These are phyloP conservation scores for Diabrotica balteata DNA, from an alignment of 2,888 invertebrate genomes.

Conservation along the genomic window DNA sequence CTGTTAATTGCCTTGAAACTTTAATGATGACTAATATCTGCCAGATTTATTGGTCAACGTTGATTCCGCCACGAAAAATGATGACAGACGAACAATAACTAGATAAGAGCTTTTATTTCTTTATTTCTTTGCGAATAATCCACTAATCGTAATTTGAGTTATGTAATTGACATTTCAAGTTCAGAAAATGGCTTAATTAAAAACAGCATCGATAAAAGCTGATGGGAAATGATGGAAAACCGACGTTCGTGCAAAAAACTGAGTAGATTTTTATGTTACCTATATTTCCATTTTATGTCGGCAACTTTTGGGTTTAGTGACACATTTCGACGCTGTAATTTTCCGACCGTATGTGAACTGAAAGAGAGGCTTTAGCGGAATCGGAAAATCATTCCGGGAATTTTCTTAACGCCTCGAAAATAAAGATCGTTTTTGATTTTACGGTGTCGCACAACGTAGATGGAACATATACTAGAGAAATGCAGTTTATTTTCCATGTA, in stretches of 20 bases:
- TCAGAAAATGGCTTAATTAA: slow-evolving; percentile 1
- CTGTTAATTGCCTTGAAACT: slow-evolving; percentile 18
- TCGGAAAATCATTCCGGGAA: slow-evolving; percentile 22
- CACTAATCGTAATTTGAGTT: too few relatives aligned
- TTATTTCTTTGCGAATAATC: too few relatives aligned
- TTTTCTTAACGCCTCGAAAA: neutral
- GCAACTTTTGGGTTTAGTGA: slow-evolving; percentile 26
- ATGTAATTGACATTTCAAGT: too few relatives aligned
- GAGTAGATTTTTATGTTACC: slow-evolving; percentile 33
- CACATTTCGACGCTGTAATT: slow-evolving; percentile 31
- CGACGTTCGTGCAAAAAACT: slow-evolving; percentile 19
- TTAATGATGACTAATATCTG: slow-evolving; percentile 13
- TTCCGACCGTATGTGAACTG: slow-evolving; percentile 32
- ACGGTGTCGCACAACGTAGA: too few relatives aligned
- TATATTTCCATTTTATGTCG: slow-evolving; percentile 31
- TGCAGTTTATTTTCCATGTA: too few relatives aligned
- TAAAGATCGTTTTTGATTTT: too few relatives aligned
- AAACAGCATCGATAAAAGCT: neutral
- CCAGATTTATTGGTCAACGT: neutral
- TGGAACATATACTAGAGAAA: too few relatives aligned
- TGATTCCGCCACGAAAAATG: too few relatives aligned
- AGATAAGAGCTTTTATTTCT: too few relatives aligned
- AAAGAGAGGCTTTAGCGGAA: slow-evolving; percentile 14
- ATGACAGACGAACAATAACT: too few relatives aligned
- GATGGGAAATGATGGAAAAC: slow-evolving; percentile 16